Evolutionary conservation across 64 coral and sea anemone species (phyloP).

Genomic region (Actinia equina): DNA sequence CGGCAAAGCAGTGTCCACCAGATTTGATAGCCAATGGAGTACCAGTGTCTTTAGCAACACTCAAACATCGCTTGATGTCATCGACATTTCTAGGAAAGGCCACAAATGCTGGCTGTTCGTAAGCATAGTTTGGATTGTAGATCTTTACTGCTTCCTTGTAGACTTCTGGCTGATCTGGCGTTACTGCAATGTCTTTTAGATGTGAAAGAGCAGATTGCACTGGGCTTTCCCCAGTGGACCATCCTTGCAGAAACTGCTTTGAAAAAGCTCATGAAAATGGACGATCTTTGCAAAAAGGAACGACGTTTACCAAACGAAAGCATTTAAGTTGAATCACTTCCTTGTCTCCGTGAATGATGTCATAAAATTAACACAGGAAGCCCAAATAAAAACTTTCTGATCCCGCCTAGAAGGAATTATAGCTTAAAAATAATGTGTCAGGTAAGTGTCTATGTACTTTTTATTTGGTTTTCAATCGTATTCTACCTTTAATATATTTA

Average conservation of each 20-base stretch:
- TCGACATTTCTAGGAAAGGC: slow-evolving; percentile 59
- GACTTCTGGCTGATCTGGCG: slow-evolving; percentile 51
- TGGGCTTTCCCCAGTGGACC: slow-evolving; percentile 7
- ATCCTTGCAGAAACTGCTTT: slow-evolving; percentile 7
- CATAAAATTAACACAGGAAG: neutral
- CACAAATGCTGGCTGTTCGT: slow-evolving; percentile 83
- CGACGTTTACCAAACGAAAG: neutral
- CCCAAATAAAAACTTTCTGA: neutral
- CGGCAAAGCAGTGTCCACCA: slow-evolving; percentile 81
- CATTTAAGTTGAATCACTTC: neutral
- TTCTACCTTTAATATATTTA: too few species aligned
- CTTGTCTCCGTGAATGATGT: neutral
- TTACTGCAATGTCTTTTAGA: slow-evolving; percentile 64
- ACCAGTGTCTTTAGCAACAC: slow-evolving; percentile 27
- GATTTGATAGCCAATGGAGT: slow-evolving; percentile 74
- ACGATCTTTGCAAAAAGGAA: neutral
- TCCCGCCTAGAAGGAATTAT: too few species aligned
- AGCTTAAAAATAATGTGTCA: too few species aligned
- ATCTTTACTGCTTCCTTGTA: slow-evolving; percentile 77
- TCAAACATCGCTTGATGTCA: slow-evolving; percentile 78
- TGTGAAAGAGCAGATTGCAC: slow-evolving; percentile 38
- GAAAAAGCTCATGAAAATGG: neutral
- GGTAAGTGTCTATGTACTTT: too few species aligned
- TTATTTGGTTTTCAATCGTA: too few species aligned
- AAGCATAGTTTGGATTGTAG: slow-evolving; percentile 63